Evolutionary conservation across 2,888 invertebrate species (phyloP), one percentile per base, ranked within the genome.

Genomic region (Ormyrus rosae): DNA sequence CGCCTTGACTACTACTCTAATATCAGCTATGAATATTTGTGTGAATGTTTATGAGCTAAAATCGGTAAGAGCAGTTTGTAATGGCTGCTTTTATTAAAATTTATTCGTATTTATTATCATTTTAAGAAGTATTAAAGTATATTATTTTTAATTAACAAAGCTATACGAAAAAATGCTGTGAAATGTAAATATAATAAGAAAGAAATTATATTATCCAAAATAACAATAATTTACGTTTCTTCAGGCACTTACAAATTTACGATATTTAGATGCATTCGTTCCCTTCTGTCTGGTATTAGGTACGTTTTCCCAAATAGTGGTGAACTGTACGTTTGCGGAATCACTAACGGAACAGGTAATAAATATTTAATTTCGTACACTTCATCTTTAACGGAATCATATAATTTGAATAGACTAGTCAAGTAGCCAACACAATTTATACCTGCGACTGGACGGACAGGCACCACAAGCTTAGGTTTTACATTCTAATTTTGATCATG

Each of bases 251-350:
- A 3, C 45, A 2, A 13, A 45, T 10, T 53, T 45, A 9, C 10
- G 13, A n/a, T 72, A 64, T 10, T 45, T 7, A 2, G 72, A 64
- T 10, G 34, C 55, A 3, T 45, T 13, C 3, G 10, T 56, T 19
- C 46, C 64, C 11, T 10, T 60, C 8, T 74, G 64, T 50, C 34
- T 58, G 10, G 53, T 65, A 5, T 11, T 58, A 1, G 51, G 5
- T 19, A 65, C 53, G 6, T 65, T 74, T 13, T 11, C 56, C 0
- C 73, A 74, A 48, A 19, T 65, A 56, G 10, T 74, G 5, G 46
- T 74, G 19, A 65, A 65, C 34, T 74, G 73, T 55, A 58, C 46
- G 9, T 74, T 74, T 50, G 73, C 65, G 0, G 73, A 74, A 58
- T 50, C 0, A 48, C 11, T 74, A 34, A 65, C 73, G 2, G 46